These are phyloP conservation scores for Caenorhabditis tropicalis DNA, from an alignment of 1,140 invertebrate genomes.

Conservation along the genomic window DNA sequence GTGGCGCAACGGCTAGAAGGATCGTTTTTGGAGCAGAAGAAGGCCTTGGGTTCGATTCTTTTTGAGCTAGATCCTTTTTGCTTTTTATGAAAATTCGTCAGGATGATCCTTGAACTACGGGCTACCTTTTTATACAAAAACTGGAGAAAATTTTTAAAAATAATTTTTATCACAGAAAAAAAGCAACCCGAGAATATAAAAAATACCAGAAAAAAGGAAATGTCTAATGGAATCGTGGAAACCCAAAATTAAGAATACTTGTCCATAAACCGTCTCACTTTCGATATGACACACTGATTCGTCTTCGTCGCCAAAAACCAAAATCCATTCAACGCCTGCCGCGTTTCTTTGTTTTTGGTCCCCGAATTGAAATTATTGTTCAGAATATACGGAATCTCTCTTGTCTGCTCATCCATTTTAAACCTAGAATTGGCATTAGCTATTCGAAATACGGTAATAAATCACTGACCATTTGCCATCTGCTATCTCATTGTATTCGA, in stretches of 20 bases:
- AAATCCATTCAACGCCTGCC: constrained; percentile 58
- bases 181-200: background rate
- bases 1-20: too few species aligned
- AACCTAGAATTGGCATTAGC: constrained; percentile 48
- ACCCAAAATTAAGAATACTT: background rate
- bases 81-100: too few species aligned
- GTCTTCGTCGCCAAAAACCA: constrained; percentile 59
- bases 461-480: constrained; percentile 64
- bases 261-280: background rate
- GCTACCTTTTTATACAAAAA: too few species aligned
- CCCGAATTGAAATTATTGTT: constrained; percentile 70
- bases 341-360: constrained; percentile 61
- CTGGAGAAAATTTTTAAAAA: too few species aligned
- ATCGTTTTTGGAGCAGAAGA: too few species aligned
- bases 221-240: background rate
- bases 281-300: constrained; percentile 9
- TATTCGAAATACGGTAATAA: background rate
- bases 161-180: background rate
- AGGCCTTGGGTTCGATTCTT: too few species aligned
- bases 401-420: constrained; percentile 63
- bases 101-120: too few species aligned
- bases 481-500: constrained; percentile 63
- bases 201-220: background rate
- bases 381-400: constrained; percentile 61
- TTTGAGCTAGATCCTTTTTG: too few species aligned